Evolutionary conservation across 2,113 vertebrate genomes (phyloP).

Genomic region (Vanacampus margaritifer): DNA sequence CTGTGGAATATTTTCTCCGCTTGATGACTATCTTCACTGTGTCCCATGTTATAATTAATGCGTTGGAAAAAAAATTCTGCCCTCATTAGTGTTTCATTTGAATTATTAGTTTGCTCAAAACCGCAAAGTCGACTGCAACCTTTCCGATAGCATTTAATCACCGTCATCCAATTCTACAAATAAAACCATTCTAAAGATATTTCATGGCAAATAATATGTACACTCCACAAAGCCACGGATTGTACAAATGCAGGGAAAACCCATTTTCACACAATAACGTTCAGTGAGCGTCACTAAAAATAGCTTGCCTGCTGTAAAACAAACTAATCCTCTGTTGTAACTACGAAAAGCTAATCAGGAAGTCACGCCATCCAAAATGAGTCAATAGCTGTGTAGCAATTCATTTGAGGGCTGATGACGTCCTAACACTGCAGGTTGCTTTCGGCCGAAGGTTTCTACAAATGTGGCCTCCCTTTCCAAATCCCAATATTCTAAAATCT

Average conservation of each 20-base stretch:
- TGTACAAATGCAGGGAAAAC: not conserved
- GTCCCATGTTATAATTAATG: no score
- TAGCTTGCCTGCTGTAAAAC: not conserved
- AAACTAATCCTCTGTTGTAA: not conserved
- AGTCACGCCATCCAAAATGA: not conserved
- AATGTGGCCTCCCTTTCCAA: not conserved
- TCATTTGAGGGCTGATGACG: not conserved
- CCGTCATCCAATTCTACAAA: not conserved
- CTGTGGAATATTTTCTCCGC: no score
- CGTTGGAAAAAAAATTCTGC: no score
- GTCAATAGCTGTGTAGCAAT: slow-evolving; percentile 4
- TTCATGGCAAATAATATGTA: not conserved
- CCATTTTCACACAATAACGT: not conserved
- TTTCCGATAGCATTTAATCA: not conserved
- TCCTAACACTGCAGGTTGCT: not conserved
- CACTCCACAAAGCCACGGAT: not conserved
- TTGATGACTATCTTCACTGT: no score
- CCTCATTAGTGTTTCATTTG: no score
- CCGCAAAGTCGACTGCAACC: not conserved
- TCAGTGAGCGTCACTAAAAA: not conserved
- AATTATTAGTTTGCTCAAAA: not conserved
- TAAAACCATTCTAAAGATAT: no score
- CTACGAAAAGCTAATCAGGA: not conserved
- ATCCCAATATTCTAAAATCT: not conserved
- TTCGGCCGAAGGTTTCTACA: not conserved